Conservation (phyloP, 2,888 invertebrate species). For the Zaprionus lineosus region DNA sequence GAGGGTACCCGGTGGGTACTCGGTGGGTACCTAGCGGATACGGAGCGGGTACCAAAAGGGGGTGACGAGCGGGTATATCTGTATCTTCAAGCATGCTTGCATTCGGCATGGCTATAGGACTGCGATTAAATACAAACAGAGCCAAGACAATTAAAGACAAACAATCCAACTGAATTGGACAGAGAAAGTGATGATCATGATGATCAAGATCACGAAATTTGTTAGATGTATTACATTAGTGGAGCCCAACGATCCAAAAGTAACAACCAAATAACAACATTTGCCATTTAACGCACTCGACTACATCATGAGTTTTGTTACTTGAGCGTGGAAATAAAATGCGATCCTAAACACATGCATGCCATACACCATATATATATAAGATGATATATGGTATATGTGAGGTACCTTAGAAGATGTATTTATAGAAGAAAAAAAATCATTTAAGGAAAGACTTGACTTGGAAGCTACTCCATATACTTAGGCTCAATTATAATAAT, state of each 20-base stretch:
- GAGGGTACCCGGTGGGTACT: no score
- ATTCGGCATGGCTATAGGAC: conserved; percentile 38
- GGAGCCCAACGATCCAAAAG: conserved; percentile 20
- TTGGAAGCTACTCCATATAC: no score
- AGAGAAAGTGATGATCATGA: conserved; percentile 70
- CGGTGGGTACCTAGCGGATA: no score
- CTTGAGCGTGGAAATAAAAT: not conserved
- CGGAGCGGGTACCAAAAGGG: no score
- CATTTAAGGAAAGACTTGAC: no score
- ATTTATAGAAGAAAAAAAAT: no score
- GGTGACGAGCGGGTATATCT: no score
- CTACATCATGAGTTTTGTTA: conserved; percentile 25
- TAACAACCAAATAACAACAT: conserved; percentile 5
- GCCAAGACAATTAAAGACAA: conserved; percentile 53
- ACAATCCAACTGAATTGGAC: conserved; percentile 60
- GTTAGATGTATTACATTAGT: conserved; percentile 60
- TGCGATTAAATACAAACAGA: conserved; percentile 55
- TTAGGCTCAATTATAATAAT: no score
- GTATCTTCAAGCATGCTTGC: conserved; percentile 68
- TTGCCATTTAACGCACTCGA: conserved; percentile 38
- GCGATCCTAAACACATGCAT: not conserved
- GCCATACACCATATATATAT: not conserved
- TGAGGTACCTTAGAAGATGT: no score
- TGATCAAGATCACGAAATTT: conserved; percentile 57
- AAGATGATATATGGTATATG: no score